A percentile compares a stretch with the other conserved stretches of the same genome.
phyloP scores from a whole-genome alignment of 2,113 vertebrate species.

The Corythornis cristatus region DNA sequence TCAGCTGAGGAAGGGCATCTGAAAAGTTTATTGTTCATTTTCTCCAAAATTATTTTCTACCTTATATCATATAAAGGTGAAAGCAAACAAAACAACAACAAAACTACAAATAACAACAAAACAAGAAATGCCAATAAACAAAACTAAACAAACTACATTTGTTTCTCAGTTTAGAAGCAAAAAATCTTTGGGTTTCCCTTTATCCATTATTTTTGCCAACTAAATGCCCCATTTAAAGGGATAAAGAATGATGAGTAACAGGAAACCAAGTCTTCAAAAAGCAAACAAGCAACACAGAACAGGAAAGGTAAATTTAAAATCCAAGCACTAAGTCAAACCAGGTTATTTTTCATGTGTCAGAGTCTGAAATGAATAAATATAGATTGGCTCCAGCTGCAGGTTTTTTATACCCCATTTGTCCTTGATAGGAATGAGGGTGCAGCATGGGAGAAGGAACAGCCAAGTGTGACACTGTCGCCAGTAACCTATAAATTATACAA shows the following conservation, averaged over 20 bases:
- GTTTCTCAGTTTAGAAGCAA: background rate
- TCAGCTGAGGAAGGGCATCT: background rate
- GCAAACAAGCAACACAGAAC: background rate
- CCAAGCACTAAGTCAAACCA: background rate
- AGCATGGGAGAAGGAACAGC: background rate
- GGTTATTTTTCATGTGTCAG: background rate
- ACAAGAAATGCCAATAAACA: too few species aligned
- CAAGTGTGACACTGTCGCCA: background rate
- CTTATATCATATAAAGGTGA: background rate
- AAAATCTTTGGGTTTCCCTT: background rate
- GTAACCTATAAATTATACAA: background rate
- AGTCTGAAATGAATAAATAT: background rate
- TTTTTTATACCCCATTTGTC: background rate
- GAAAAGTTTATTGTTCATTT: background rate
- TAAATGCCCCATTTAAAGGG: background rate
- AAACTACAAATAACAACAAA: too few species aligned
- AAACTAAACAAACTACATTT: background rate
- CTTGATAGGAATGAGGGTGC: background rate
- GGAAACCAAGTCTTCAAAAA: background rate
- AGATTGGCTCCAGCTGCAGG: background rate
- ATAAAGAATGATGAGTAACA: background rate
- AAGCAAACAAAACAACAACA: too few species aligned
- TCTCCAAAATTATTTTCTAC: background rate
- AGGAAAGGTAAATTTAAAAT: background rate
- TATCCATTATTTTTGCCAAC: background rate